Evolutionary conservation across 2,113 vertebrate species (phyloP).

Genomic region (Otis tarda): DNA sequence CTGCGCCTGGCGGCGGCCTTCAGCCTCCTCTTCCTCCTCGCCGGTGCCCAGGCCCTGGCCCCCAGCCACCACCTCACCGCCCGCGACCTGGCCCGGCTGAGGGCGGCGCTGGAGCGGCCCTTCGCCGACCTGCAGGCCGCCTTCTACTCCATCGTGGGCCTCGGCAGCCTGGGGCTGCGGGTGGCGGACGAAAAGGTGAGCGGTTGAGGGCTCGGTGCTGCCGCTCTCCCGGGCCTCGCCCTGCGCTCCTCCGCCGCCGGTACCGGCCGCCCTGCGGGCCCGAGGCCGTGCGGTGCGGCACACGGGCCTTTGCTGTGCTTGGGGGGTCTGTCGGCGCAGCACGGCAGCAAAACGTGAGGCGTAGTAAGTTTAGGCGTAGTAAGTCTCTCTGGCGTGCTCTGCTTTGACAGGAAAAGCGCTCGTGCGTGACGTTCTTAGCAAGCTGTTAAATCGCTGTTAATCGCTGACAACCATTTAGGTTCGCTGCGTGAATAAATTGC

Average conservation of each 20-base stretch:
- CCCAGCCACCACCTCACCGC: constrained; percentile 86
- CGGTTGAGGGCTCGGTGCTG: too few relatives aligned
- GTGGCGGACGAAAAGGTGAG: constrained; percentile 86
- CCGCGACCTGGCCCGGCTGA: constrained; percentile 86
- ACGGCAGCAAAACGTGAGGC: fast-evolving
- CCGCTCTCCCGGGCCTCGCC: background rate
- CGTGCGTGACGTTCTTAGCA: fast-evolving
- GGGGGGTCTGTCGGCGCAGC: background rate
- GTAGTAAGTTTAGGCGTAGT: too few relatives aligned
- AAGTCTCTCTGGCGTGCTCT: too few relatives aligned
- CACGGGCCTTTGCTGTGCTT: fast-evolving
- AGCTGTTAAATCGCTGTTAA: fast-evolving
- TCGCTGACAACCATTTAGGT: fast-evolving
- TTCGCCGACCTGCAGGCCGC: constrained; percentile 84
- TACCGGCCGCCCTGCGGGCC: too few relatives aligned
- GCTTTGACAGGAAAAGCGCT: fast-evolving
- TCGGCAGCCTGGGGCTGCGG: constrained; percentile 79
- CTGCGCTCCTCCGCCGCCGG: background rate
- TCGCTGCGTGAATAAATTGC: background rate
- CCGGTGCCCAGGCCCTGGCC: constrained; percentile 77
- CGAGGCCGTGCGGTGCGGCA: background rate
- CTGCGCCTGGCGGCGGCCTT: background rate
- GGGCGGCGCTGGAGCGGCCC: constrained; percentile 80
- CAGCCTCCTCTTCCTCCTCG: constrained; percentile 67
- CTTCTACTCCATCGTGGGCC: constrained; percentile 87